Evolutionary conservation across 1,140 invertebrate species (phyloP).

Genomic region (Drosophila takahashii): DNA sequence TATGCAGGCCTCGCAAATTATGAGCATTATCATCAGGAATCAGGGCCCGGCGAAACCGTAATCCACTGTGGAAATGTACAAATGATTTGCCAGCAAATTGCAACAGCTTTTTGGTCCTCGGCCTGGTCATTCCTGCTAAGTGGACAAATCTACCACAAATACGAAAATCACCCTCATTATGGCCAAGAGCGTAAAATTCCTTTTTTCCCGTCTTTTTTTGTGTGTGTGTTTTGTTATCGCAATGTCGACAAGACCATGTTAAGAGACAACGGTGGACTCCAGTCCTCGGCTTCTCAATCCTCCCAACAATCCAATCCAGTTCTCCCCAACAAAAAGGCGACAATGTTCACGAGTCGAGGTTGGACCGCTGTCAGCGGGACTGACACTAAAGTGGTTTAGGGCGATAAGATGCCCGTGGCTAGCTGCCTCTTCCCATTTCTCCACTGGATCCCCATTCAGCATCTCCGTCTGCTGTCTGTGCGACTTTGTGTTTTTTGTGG

Average conservation of each 20-base stretch:
- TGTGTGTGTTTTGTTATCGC: conserved; percentile 66
- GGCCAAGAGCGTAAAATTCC: conserved; percentile 73
- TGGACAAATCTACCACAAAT: conserved; percentile 84
- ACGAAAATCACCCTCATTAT: conserved; percentile 84
- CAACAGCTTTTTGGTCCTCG: conserved; percentile 63
- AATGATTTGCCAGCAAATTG: conserved; percentile 82
- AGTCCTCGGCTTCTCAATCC: conserved; percentile 4
- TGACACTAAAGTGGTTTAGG: conserved; percentile 84
- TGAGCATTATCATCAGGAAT: conserved; percentile 72
- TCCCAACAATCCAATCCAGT: conserved; percentile 21
- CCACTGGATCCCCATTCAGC: neutral
- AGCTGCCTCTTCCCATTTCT: conserved; percentile 8
- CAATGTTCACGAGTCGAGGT: conserved; percentile 68
- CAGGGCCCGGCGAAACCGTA: conserved; percentile 46
- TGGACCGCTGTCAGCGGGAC: conserved; percentile 78
- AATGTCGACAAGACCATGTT: conserved; percentile 80
- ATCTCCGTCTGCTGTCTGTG: conserved; percentile 1
- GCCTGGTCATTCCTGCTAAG: conserved; percentile 77
- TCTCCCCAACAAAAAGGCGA: conserved; percentile 56
- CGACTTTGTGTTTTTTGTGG: neutral
- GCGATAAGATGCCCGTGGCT: conserved; percentile 75
- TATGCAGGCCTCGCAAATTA: conserved; percentile 78
- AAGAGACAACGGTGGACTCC: conserved; percentile 66
- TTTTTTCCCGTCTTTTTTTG: conserved; percentile 6
- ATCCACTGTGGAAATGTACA: conserved; percentile 82